These are phyloP conservation scores for Sorex fumeus DNA, from an alignment of 2,113 vertebrate species.

Conservation along the genomic window DNA sequence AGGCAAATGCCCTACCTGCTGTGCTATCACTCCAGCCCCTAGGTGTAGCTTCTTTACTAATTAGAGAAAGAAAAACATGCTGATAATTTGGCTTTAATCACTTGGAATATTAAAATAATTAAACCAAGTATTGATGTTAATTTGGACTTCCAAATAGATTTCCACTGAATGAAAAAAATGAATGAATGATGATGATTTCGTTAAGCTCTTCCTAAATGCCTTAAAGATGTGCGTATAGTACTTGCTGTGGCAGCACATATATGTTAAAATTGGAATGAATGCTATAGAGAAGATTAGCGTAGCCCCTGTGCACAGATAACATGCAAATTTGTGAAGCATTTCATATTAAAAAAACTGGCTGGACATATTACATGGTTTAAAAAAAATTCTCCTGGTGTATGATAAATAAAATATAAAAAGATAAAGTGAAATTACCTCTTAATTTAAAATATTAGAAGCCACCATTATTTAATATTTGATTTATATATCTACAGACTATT, in stretches of 20 bases:
- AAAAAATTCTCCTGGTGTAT: not conserved
- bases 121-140: not conserved
- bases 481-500: not conserved
- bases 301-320: too few species aligned
- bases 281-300: too few species aligned
- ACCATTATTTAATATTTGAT: not conserved
- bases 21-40: too few species aligned
- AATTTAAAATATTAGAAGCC: not conserved
- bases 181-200: not conserved
- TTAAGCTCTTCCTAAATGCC: not conserved
- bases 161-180: conserved; percentile 1
- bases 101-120: conserved; percentile 45
- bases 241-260: too few species aligned
- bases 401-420: conserved; percentile 50
- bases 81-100: not conserved
- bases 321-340: too few species aligned
- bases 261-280: too few species aligned
- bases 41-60: not conserved
- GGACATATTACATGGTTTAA: too few species aligned
- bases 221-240: not conserved
- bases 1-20: too few species aligned
- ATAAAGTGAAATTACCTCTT: not conserved
- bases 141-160: conserved; percentile 45
- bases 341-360: too few species aligned
- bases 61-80: conserved; percentile 33